Percentiles rank a stretch among this genome's conserved stretches.
Conservation (phyloP, 2,797 vertebrate species). For the Acanthurus leucopareius region DNA sequence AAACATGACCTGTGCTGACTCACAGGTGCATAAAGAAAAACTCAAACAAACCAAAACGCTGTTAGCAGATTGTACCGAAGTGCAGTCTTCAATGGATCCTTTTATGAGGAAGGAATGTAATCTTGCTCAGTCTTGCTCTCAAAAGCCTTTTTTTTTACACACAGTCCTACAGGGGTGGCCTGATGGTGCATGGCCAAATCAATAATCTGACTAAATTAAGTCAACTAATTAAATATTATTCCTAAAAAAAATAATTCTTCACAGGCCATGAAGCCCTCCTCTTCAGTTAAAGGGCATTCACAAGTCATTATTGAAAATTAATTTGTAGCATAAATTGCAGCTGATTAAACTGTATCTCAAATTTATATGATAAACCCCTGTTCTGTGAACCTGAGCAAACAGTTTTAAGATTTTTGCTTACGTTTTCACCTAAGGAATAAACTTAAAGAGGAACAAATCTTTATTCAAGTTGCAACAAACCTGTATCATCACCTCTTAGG, state of each 20-base stretch:
- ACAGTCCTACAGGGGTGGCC: background rate
- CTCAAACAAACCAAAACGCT: background rate
- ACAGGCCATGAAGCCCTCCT: background rate
- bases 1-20: background rate
- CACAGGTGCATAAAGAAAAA: background rate
- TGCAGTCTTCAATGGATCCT: background rate
- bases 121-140: background rate
- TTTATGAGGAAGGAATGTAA: background rate
- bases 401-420: background rate
- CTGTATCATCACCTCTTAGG: background rate
- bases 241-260: background rate
- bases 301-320: background rate
- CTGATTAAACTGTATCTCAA: background rate
- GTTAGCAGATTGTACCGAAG: background rate
- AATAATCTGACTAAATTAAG: no score
- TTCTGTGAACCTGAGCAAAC: background rate
- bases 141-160: background rate
- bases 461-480: background rate
- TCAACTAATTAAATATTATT: no score
- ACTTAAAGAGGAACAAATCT: background rate
- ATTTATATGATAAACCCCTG: background rate
- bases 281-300: background rate
- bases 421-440: background rate
- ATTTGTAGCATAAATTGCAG: background rate
- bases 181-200: background rate